phyloP scores from a whole-genome alignment of 2,888 invertebrate genomes.

The Idaea straminata region DNA sequence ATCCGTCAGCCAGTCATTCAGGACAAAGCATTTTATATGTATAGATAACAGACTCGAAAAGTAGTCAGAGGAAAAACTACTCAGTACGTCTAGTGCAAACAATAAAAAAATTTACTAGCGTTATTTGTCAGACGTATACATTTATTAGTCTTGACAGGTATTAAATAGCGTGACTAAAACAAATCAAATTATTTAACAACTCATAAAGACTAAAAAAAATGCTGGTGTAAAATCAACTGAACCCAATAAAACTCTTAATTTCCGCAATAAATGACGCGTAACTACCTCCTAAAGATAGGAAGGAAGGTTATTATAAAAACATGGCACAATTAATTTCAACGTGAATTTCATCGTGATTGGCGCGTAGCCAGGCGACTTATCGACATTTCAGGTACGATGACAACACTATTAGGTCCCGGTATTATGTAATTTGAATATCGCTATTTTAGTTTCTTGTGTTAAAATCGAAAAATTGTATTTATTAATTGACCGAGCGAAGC shows the following conservation, averaged over 20 bases:
- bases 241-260: background rate
- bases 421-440: slow-evolving; percentile 9
- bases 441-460: no score
- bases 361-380: slow-evolving; percentile 54
- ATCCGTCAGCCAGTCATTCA: no score
- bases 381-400: slow-evolving; percentile 47
- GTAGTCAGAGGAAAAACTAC: no score
- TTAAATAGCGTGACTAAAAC: background rate
- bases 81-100: no score
- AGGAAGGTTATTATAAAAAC: slow-evolving; percentile 3
- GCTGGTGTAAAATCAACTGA: background rate
- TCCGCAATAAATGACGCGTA: background rate
- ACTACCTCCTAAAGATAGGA: background rate
- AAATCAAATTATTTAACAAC: background rate
- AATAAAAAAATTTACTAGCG: no score
- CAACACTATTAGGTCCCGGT: slow-evolving; percentile 57
- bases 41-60: no score
- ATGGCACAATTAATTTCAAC: slow-evolving; percentile 22
- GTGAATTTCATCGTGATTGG: slow-evolving; percentile 32
- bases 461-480: no score
- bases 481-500: no score
- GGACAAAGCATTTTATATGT: no score
- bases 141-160: background rate
- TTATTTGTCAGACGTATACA: background rate
- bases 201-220: background rate